phyloP scores from a whole-genome alignment of 2,113 vertebrate genomes.

The Columba janthina region DNA sequence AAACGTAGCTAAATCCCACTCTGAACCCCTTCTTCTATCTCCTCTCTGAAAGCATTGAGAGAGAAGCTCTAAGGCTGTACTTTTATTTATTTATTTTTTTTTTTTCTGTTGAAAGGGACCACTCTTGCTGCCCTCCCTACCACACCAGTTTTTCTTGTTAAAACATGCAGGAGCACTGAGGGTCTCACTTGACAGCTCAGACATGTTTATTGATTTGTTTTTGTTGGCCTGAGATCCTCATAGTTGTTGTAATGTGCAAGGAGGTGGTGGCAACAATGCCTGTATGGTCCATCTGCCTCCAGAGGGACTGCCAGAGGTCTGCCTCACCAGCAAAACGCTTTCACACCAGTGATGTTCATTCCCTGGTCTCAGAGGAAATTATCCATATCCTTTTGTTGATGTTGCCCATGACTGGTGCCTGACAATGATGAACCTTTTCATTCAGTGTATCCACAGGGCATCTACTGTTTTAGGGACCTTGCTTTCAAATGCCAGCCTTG shows the following conservation, averaged over 20 bases:
- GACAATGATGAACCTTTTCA: not conserved
- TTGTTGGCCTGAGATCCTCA: not conserved
- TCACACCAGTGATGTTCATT: not conserved
- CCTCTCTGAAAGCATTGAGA: not conserved
- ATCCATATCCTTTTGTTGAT: not conserved
- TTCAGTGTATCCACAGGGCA: not conserved
- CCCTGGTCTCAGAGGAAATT: not conserved
- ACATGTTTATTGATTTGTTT: not conserved
- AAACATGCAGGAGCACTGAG: not conserved
- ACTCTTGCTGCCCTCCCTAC: fast-evolving
- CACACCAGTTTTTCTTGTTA: not conserved
- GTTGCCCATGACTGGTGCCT: not conserved
- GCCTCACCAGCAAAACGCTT: not conserved
- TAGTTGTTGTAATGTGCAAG: not conserved
- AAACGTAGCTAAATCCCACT: not conserved
- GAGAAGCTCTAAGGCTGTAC: not conserved
- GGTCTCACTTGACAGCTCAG: not conserved
- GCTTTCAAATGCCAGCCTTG: not conserved
- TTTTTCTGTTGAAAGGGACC: not conserved
- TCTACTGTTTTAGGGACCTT: not conserved
- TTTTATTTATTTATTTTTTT: not conserved
- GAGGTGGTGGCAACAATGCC: fast-evolving
- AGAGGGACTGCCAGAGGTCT: not conserved
- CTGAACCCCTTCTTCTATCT: not conserved
- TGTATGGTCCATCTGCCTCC: not conserved